phyloP scores from a whole-genome alignment of 64 coral and sea anemone species.

The Astreopora myriophthalma region DNA sequence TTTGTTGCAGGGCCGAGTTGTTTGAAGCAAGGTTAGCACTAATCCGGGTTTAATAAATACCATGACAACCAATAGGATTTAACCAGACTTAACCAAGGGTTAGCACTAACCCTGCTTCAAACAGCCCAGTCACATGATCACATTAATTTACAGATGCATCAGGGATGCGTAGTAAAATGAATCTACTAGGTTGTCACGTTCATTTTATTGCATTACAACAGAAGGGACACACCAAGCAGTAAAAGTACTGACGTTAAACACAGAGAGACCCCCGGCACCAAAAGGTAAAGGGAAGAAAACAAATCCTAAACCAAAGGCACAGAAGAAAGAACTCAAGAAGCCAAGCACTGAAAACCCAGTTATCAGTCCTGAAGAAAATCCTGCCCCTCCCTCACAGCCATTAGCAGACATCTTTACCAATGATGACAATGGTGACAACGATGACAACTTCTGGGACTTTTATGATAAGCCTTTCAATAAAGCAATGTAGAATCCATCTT shows the following conservation, averaged over 20 bases:
- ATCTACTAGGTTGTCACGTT: too few species aligned
- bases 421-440: conserved; percentile 55
- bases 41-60: too few species aligned
- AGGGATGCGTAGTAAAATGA: too few species aligned
- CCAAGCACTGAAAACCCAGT: conserved; percentile 39
- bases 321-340: conserved; percentile 64
- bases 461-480: conserved; percentile 92
- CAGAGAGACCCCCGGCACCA: background rate
- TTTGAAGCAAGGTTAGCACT: too few species aligned
- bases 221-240: conserved; percentile 62
- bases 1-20: too few species aligned
- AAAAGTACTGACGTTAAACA: conserved; percentile 1
- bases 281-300: conserved; percentile 51
- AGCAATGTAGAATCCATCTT: conserved; percentile 48
- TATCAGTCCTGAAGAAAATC: background rate
- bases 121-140: too few species aligned
- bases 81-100: too few species aligned
- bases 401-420: conserved; percentile 38
- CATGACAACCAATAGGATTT: too few species aligned
- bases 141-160: too few species aligned
- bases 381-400: background rate
- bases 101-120: too few species aligned
- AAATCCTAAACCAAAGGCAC: conserved; percentile 61
- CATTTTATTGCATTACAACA: conserved; percentile 11
- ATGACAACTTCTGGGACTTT: conserved; percentile 91